Evolutionary conservation across 2,113 vertebrate species (phyloP), one percentile per base, ranked within the genome.

Genomic region (Paralichthys olivaceus): DNA sequence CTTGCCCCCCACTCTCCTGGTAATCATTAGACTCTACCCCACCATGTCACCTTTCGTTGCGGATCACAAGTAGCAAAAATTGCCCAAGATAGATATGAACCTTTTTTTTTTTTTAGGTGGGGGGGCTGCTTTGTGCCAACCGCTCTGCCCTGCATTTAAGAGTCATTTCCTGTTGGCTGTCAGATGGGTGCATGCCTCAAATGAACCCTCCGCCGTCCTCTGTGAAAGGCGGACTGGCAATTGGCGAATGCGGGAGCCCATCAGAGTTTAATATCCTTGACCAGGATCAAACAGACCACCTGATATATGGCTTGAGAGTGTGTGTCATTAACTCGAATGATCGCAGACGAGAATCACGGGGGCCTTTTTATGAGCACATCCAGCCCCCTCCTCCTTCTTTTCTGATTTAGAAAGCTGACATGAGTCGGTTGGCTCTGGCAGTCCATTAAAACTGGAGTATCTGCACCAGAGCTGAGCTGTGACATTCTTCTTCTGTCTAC

Each of bases 221-320:
- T 72, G 43, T 64, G 26, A 34, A 55, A 67, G 40, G 43, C 74
- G 71, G 60, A 25, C 71, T 2, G 57, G 69, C 28, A 72, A 90
- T 67, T 54, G 34, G 63, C 56, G 78, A 77, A 72, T 12, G 43
- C 32, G 4, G 84, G 71, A 84, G 75, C 59, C 82, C 79, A 87
- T 92, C 81, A 90, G 87, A 87, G 74, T 92, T 90, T 92, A 89
- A 91, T 86, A 80, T 86, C 86, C 89, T 69, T 84, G 75, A 87
- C 84, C 81, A 68, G 86, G 83, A 87, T 92, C 87, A 85, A 90
- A 84, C 81, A 83, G 87, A 84, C 57, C n/a, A n/a, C 40, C 75
- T 88, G 90, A 91, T 89, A 77, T 85, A 89, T 57, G 83, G 62
- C 65, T 34, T 55, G 81, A 69, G 83, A 75, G 83, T 55, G 79